Conservation (phyloP, 2,888 invertebrate genomes). For the Ophioninae sp. region DNA sequence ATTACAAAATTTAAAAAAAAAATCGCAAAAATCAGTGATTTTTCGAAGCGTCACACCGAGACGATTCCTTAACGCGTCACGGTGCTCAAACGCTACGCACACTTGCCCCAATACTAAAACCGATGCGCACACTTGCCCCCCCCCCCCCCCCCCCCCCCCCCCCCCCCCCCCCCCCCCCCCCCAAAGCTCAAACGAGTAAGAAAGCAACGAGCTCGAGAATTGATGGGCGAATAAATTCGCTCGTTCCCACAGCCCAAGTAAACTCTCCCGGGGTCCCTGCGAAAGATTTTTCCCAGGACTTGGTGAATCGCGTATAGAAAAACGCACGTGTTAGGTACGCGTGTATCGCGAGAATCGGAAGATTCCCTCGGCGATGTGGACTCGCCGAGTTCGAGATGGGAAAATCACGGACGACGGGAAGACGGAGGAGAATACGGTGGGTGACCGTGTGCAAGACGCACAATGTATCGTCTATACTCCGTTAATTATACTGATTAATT, state of each 20-base stretch:
- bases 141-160: too few relatives aligned
- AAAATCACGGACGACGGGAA: conserved; percentile 4
- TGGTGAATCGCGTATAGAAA: neutral
- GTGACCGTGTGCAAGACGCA: conserved; percentile 16
- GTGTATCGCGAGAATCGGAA: conserved; percentile 17
- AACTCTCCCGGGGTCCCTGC: neutral
- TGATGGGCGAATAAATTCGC: conserved; percentile 43
- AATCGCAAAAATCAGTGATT: too few relatives aligned
- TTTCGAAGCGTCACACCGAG: too few relatives aligned
- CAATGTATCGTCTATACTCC: conserved; percentile 50
- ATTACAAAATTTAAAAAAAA: too few relatives aligned
- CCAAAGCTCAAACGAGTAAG: neutral
- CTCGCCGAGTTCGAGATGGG: conserved; percentile 25
- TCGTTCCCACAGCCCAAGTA: conserved; percentile 47
- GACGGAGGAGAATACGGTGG: too few relatives aligned
- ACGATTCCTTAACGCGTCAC: too few relatives aligned
- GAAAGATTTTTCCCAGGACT: conserved; percentile 31
- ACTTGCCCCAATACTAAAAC: too few relatives aligned
- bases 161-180: too few relatives aligned
- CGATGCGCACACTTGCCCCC: too few relatives aligned
- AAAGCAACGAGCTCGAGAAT: conserved; percentile 23
- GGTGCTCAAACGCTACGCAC: too few relatives aligned
- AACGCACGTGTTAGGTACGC: neutral
- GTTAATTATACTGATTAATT: conserved; percentile 41
- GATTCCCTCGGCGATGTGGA: conserved; percentile 25